Percentiles rank a stretch among this genome's conserved stretches.
Evolutionary conservation across 1,140 invertebrate species (phyloP).

Genomic region (Daktulosphaira vitifoliae): DNA sequence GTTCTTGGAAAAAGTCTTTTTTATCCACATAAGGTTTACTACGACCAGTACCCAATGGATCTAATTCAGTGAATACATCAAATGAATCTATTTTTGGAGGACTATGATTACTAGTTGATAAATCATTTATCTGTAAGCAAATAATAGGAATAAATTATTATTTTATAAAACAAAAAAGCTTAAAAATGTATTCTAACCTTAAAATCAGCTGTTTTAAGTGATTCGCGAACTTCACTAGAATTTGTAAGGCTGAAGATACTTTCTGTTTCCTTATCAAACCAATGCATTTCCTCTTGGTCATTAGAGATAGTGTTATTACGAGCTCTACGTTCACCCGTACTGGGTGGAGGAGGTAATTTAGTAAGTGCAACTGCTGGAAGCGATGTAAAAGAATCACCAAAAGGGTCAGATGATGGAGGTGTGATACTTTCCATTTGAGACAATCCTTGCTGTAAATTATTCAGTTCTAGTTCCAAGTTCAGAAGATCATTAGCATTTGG

Average conservation of each 20-base stretch:
- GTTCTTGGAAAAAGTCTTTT: slow-evolving; percentile 88
- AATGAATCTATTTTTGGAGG: slow-evolving; percentile 26
- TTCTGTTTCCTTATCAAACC: slow-evolving; percentile 49
- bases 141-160: too few relatives aligned
- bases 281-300: slow-evolving; percentile 40
- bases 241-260: slow-evolving; percentile 46
- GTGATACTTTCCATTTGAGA: slow-evolving; percentile 79
- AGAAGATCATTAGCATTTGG: slow-evolving; percentile 57
- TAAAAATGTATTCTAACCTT: slow-evolving; percentile 1
- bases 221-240: slow-evolving; percentile 38
- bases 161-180: too few relatives aligned
- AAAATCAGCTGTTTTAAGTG: slow-evolving; percentile 14
- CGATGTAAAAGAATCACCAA: slow-evolving; percentile 68
- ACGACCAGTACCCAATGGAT: slow-evolving; percentile 79
- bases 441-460: slow-evolving; percentile 77
- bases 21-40: slow-evolving; percentile 87
- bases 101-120: too few relatives aligned
- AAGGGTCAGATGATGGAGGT: slow-evolving; percentile 60
- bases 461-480: slow-evolving; percentile 86
- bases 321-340: slow-evolving; percentile 34
- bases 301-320: slow-evolving; percentile 38
- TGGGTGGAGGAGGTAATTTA: slow-evolving; percentile 44
- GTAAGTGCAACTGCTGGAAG: slow-evolving; percentile 41
- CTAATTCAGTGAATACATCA: slow-evolving; percentile 84
- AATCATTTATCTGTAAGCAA: too few relatives aligned